phyloP scores from a whole-genome alignment of 2,888 invertebrate genomes.

The Troides helena region DNA sequence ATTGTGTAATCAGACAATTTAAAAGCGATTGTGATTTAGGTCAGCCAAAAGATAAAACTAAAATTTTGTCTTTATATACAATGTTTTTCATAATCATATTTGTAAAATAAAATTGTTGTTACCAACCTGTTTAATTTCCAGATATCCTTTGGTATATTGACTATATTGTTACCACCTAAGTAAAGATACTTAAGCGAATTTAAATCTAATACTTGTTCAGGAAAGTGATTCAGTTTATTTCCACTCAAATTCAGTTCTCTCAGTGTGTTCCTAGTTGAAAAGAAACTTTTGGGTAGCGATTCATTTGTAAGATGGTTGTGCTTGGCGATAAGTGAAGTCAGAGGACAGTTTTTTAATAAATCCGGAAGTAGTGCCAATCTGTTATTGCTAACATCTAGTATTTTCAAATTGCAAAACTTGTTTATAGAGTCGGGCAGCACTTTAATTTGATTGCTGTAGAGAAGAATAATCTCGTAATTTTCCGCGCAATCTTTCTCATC shows the following conservation, averaged over 20 bases:
- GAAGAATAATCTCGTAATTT: slow-evolving; percentile 86
- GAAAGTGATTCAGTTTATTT: slow-evolving; percentile 90
- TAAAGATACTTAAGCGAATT: slow-evolving; percentile 90
- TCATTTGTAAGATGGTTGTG: slow-evolving; percentile 92
- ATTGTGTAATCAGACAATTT: too few relatives aligned
- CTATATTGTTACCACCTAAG: slow-evolving; percentile 93
- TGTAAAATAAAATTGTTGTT: background rate
- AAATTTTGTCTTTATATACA: too few relatives aligned
- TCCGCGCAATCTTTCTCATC: slow-evolving; percentile 80
- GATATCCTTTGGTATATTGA: slow-evolving; percentile 89
- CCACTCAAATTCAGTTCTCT: slow-evolving; percentile 97
- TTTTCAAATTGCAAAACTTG: slow-evolving; percentile 86
- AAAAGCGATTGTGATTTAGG: too few relatives aligned
- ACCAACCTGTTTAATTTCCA: slow-evolving; percentile 72
- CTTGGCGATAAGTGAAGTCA: slow-evolving; percentile 91
- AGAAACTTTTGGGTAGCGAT: slow-evolving; percentile 93
- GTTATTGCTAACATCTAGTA: slow-evolving; percentile 94
- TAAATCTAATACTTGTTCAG: slow-evolving; percentile 91
- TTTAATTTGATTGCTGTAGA: slow-evolving; percentile 92
- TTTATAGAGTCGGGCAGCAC: slow-evolving; percentile 82
- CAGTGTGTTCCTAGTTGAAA: slow-evolving; percentile 80
- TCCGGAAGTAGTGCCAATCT: slow-evolving; percentile 88
- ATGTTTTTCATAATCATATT: too few relatives aligned
- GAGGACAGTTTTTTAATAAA: slow-evolving; percentile 85
- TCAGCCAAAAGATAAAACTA: too few relatives aligned